Evolutionary conservation across 64 coral and sea anemone genomes (phyloP), one percentile per base, ranked within the genome.

Genomic region (Pachyseris speciosa): DNA sequence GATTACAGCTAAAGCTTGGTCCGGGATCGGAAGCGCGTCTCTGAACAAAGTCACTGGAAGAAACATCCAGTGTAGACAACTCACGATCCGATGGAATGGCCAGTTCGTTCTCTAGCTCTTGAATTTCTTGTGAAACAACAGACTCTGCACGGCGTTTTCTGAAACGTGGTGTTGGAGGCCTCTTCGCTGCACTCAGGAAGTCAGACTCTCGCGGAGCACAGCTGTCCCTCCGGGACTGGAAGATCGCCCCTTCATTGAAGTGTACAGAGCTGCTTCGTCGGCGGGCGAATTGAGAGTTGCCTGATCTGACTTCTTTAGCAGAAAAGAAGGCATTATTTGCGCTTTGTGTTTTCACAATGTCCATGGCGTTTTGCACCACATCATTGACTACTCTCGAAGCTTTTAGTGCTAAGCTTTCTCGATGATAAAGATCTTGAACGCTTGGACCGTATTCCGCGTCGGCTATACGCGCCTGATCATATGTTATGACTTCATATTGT

Each of bases 141-240:
- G 59, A 28, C 7, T 34, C 20, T 17, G 52, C 51, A 81, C 37
- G 67, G 47, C 37, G 36, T 26, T 87, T 87, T 19, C 40, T 26
- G 27, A 97, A 90, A 32, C 91, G 69, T 5, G 95, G 91, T 15
- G 95, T 93, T 17, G 90, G 90, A 52, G 94, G 94, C 25, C 94
- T 57, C 28, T 93, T 89, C 58, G 69, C 45, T 22, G 26, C 33
- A 34, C 51, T 40, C 13, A 91, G 15, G 34, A 71, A 83, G 42
- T 83, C 77, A 3, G 63, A 39, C n/a, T 91, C 88, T 10, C 64
- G 32, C 7, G 78, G 66, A 12, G 69, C 22, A 57, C 57, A 52
- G 80, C 79, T 97, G 47, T 93, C 91, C 25, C 72, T 84, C 17
- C 64, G 86, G 53, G 5, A 24, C 44, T 50, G 25, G 11, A 94